Base-by-base conservation (phyloP, 2,113 vertebrate species). In the Ramphastos sulfuratus region DNA sequence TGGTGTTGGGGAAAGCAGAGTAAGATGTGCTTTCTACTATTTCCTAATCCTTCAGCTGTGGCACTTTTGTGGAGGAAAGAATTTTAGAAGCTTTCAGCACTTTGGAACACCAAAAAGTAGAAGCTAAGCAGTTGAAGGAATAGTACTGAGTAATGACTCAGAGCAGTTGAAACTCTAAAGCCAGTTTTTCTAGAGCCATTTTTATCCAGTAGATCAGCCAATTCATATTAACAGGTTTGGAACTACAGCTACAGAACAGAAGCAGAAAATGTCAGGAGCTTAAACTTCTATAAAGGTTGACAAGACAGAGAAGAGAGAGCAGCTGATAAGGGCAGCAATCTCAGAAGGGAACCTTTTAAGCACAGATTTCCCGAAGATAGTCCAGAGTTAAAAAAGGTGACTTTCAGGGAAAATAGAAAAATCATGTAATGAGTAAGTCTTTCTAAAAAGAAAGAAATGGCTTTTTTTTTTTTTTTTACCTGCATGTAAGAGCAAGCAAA, bases 201-300 rank as follows among this genome's bases (percentile, higher is more conserved):
- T 71, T 76, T 66, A 70, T 48, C 31, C 31, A 55, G 15, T 84
- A 42, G 46, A 55, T 27, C 14, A 85, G 56, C 37, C 66, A 60
- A 52, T 94, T 91, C n/a, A 12, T n/a, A 55, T 6, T 73, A 72
- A 60, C 16, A 77, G 37, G 13, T 87, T 89, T 71, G 69, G 60
- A 89, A 42, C 9, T 71, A 55, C 60, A 80, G 35, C 66, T 77
- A 75, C 30, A 82, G 50, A 74, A 70, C 59, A 77, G 59, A 66
- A 80, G 24, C 46, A 59, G 60, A 82, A 93, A 92, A 94, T 94
- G 56, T 82, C 72, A 92, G 60, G 56, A 85, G 19, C 70, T 91
- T 67, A 87, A 93, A 77, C 52, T 89, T 90, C 54, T 80, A 56
- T 77, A 74, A 78, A 89, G 56, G 82, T 72, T 87, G 87, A 74